Evolutionary conservation across 2,113 vertebrate genomes (phyloP), one percentile per base, ranked within the genome.

Genomic region (Bucco capensis): DNA sequence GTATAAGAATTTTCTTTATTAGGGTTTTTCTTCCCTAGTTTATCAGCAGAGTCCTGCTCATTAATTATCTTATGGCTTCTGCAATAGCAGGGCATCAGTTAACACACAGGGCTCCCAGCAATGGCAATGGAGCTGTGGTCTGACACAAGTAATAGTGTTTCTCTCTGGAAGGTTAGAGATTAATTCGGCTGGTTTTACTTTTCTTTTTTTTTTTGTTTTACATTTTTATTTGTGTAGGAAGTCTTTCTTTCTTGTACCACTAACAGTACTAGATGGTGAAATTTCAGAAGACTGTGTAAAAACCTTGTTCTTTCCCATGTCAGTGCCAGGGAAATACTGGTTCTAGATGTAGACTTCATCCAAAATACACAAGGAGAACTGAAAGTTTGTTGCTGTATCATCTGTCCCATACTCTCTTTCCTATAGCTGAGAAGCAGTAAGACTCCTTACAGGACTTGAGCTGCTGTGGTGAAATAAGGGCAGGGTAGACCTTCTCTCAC

Each of bases 101-200:
- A 65, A 14, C 51, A n/a, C 21, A 8, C 1, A n/a, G 42, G 22
- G 53, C 21, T 83, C 37, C n/a, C 53, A 78, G 72, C 64, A 66
- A 5, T 15, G 75, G 12, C 30, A 49, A 22, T 70, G 12, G 42
- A 27, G 40, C 64, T 0, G 0, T 27, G n/a, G 25, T 61, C 33
- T 62, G n/a, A 40, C 71, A 46, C 37, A n/a, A 0, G 0, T 3
- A 5, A 16, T 19, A 9, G 23, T 24, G 10, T 72, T 82, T 82
- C 50, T 60, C 10, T 38, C 67, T 61, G 50, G 50, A 74, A 76
- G 25, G 22, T 40, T 37, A 46, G 57, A 44, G 17, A 7, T 22
- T 19, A 71, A 60, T 61, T 66, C 23, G 27, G 23, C 67, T 89
- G 37, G 16, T 10, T 42, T 42, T 62, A 37, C 5, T 15, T 42